Evolutionary conservation across 2,113 vertebrate species (phyloP), one percentile per base, ranked within the genome.

Genomic region (Muntiacus muntjak): DNA sequence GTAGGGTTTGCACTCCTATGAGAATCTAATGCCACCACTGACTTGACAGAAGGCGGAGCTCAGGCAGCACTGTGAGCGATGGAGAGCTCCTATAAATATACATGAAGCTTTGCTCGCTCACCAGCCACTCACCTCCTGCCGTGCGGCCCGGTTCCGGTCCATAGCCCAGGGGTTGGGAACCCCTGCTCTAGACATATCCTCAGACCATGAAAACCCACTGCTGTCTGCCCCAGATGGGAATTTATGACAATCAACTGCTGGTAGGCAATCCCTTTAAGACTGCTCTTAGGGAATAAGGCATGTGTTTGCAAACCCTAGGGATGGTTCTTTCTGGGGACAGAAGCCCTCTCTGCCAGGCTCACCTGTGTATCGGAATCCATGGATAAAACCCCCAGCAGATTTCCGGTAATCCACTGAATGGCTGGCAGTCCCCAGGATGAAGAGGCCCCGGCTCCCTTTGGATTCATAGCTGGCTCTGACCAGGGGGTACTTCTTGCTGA

Each of bases 281-380:
- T 91, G 55, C 52, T 62, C n/a, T 40, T 16, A 36, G 71, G 23
- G 26, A 28, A 36, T 43, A 40, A 40, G 28, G 6, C 10, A n/a
- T 17, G 6, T 28, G 19, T 67, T 40, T 79, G 54, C 89, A 71
- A 71, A n/a, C 7, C 74, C 54, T 7, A 33, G 45, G 15, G 16
- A 33, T 76, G 58, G 40, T 25, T 50, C 85, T 7, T 16, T 26
- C n/a, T 16, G 36, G 84, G 50, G 74, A 76, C 67, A 33, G 55
- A 2, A 17, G 33, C 62, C 60, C 87, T 50, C 62, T 82, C 60
- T 5, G 62, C 40, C 23, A 7, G 54, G 92, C 99, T 99, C 93
- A 99, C 99, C 99, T 98, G 99, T 99, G 97, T 99, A 99, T n/a
- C 99, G 99, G 97, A 99, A 99, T 28, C 99, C 99, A 28, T 99